Conservation (phyloP, 2,113 vertebrate genomes). For the Lampris incognitus region DNA sequence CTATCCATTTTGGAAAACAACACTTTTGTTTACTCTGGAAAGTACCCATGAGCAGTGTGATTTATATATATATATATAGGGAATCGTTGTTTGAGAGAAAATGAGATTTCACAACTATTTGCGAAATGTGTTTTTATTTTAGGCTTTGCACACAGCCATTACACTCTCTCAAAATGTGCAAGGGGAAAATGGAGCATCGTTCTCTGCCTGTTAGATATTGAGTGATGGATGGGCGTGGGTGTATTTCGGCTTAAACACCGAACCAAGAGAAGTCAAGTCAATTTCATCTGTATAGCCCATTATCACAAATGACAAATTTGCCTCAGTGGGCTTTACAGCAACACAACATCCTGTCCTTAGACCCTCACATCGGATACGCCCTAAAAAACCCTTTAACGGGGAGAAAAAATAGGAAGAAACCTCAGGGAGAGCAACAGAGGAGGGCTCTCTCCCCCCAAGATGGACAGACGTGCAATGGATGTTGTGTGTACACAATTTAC, state of each 20-base stretch:
- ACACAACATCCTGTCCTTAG: no score
- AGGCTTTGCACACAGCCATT: neutral
- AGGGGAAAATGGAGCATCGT: slow-evolving; percentile 29
- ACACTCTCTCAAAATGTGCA: slow-evolving; percentile 26
- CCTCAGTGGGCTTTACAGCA: no score
- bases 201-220: slow-evolving; percentile 12
- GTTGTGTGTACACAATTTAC: no score
- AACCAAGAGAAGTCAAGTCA: slow-evolving; percentile 3
- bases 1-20: slow-evolving; percentile 39
- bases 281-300: no score
- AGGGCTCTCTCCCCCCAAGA: no score
- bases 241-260: slow-evolving; percentile 33
- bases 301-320: no score
- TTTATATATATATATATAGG: slow-evolving; percentile 34
- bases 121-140: slow-evolving; percentile 24
- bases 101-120: slow-evolving; percentile 53
- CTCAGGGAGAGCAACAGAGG: no score
- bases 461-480: no score
- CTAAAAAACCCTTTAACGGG: no score
- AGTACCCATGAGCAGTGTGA: slow-evolving; percentile 23
- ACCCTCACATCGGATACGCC: no score
- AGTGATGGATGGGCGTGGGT: slow-evolving; percentile 15
- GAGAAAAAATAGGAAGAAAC: no score
- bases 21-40: slow-evolving; percentile 41
- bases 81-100: slow-evolving; percentile 55